Evolutionary conservation across 2,888 invertebrate genomes (phyloP).

Genomic region (Frankliniella fusca): DNA sequence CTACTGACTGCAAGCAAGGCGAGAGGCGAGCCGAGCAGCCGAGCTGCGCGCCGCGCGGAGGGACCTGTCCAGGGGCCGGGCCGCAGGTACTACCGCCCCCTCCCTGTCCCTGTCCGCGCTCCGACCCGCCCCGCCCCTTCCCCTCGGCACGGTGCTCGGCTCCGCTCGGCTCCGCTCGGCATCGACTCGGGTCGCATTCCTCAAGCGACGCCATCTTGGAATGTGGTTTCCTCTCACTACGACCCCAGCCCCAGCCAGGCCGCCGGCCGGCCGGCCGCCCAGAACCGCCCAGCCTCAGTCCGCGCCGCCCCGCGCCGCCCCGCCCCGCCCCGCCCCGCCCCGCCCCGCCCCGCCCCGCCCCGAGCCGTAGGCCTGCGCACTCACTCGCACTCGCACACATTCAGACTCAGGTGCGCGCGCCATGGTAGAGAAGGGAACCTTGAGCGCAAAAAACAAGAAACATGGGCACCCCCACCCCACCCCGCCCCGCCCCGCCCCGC

Average conservation of each 20-base stretch:
- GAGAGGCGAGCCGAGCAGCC: neutral
- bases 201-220: constrained; percentile 51
- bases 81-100: neutral
- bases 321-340: neutral
- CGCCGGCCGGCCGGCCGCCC: neutral
- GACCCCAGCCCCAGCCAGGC: neutral
- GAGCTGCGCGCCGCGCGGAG: neutral
- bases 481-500: too few relatives aligned
- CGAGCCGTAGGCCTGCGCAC: neutral
- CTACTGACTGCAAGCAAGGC: neutral
- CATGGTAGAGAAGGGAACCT: too few relatives aligned
- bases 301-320: too few relatives aligned
- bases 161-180: neutral
- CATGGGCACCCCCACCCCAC: too few relatives aligned
- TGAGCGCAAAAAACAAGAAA: too few relatives aligned
- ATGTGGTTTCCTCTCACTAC: constrained; percentile 43
- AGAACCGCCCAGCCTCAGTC: neutral
- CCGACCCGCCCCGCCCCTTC: neutral
- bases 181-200: constrained; percentile 49
- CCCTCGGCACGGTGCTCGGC: neutral
- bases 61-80: neutral
- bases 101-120: neutral
- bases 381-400: too few relatives aligned
- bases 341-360: neutral
- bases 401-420: too few relatives aligned